Evolutionary conservation across 2,888 invertebrate genomes (phyloP), one percentile per base, ranked within the genome.

Genomic region (Noctua janthe): DNA sequence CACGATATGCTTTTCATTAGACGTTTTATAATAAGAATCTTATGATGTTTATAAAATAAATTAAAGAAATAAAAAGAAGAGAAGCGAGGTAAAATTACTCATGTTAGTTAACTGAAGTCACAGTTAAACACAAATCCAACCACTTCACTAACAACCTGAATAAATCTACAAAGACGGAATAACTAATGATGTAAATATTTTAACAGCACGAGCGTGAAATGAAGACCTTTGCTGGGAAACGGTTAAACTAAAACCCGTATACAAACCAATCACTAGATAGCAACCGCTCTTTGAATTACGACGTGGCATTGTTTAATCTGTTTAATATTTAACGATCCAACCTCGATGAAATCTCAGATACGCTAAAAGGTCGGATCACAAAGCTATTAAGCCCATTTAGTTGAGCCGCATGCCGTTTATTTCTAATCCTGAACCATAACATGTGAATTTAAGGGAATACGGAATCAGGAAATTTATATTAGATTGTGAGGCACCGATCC

Each of bases 381-480:
- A 67, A 72, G 78, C 86, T 76, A 83, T 88, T 82, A 89, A 88
- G 66, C 78, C 85, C 83, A 76, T 85, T 86, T 74, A 87, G 80
- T 76, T 76, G 74, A 85, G 79, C 80, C 81, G 74, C 80, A 39
- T 79, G 67, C 49, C 82, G 77, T 83, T 86, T 82, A 86, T 88
- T 78, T 87, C 72, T 87, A 87, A 89, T 89, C 86, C 85, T 71
- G 62, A 77, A 80, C 82, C 89, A 79, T 87, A 88, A 82, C 84
- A 83, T 81, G 82, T 64, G 81, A 86, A 83, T 84, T 90, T 89
- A 84, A 83, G 82, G 86, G 86, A 89, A 90, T 89, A 90, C 83
- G 87, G 82, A 90, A 92, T 92, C 90, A 87, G 90, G 89, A 92
- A 91, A 93, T 92, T 91, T 92, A 92, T 94, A 93, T 93, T 92